A percentile compares a stretch with the other conserved stretches of the same genome.
Evolutionary conservation across 2,888 invertebrate species (phyloP).

Genomic region (Dicranocentrus wangi): DNA sequence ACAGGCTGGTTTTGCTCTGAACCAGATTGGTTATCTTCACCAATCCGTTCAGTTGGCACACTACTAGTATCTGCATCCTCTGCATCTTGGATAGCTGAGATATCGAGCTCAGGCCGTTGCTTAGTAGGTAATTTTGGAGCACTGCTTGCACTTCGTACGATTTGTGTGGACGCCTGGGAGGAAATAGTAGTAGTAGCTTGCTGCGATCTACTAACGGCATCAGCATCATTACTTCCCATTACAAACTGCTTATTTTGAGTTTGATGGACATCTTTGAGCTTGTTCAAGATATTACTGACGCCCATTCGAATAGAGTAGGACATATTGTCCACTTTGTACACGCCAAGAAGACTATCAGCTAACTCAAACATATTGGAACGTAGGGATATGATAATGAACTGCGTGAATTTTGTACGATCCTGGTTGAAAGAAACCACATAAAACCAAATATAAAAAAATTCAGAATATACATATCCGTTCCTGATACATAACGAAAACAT

Average conservation of each 20-base stretch:
- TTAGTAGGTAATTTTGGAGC: not conserved
- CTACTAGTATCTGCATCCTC: slow-evolving; percentile 29
- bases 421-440: slow-evolving; percentile 74
- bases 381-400: slow-evolving; percentile 97
- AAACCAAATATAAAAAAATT: too few species aligned
- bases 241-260: slow-evolving; percentile 13
- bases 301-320: slow-evolving; percentile 72
- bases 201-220: not conserved
- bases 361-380: slow-evolving; percentile 98
- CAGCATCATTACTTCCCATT: slow-evolving; percentile 51
- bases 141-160: not conserved
- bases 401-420: slow-evolving; percentile 97
- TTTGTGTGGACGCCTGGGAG: slow-evolving; percentile 5
- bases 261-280: slow-evolving; percentile 30
- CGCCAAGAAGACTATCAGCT: slow-evolving; percentile 92
- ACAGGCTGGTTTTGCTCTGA: too few species aligned
- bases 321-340: slow-evolving; percentile 91
- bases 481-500: too few species aligned
- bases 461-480: too few species aligned
- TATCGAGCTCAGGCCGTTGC: slow-evolving; percentile 42
- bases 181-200: not conserved
- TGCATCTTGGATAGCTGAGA: slow-evolving; percentile 50
- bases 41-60: not conserved
- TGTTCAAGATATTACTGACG: slow-evolving; percentile 55
- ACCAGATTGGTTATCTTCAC: not conserved